These are phyloP conservation scores for Sarcophaga variegata DNA, from an alignment of 2,888 invertebrate genomes.

Conservation along the genomic window DNA sequence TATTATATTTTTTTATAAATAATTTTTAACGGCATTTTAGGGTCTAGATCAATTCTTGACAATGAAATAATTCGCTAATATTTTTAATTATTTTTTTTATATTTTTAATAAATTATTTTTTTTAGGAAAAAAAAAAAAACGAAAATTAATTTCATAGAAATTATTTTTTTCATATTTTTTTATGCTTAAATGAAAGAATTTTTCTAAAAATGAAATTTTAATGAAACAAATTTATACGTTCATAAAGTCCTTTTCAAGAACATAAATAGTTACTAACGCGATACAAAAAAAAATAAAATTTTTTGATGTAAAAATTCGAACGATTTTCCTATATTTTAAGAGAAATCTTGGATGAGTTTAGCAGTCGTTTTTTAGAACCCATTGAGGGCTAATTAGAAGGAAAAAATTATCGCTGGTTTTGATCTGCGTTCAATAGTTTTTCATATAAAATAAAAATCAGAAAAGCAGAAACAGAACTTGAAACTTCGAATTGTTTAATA, in stretches of 20 bases:
- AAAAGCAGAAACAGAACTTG: too few species aligned
- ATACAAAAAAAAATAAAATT: too few species aligned
- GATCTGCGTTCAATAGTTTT: too few species aligned
- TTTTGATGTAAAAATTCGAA: too few species aligned
- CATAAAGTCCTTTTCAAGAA: not conserved
- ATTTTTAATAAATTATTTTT: conserved; percentile 15
- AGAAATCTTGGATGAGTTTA: too few species aligned
- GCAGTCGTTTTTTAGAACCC: too few species aligned
- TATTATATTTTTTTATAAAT: conserved; percentile 43
- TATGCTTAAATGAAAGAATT: not conserved
- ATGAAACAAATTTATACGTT: conserved; percentile 3
- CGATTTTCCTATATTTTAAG: too few species aligned
- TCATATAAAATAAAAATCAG: too few species aligned
- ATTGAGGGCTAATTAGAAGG: too few species aligned
- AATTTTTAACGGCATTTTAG: conserved; percentile 23
- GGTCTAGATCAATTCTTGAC: conserved; percentile 30
- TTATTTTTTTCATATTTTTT: conserved; percentile 31
- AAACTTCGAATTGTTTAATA: too few species aligned
- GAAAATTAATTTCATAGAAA: conserved; percentile 64
- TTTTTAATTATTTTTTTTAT: conserved; percentile 29
- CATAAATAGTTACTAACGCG: too few species aligned
- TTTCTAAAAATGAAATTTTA: not conserved
- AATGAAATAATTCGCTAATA: conserved; percentile 57
- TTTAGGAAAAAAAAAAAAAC: conserved; percentile 28
- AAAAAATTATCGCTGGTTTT: too few species aligned